Base-by-base conservation (phyloP, 2,888 invertebrate genomes). In the Melitaea athalia region DNA sequence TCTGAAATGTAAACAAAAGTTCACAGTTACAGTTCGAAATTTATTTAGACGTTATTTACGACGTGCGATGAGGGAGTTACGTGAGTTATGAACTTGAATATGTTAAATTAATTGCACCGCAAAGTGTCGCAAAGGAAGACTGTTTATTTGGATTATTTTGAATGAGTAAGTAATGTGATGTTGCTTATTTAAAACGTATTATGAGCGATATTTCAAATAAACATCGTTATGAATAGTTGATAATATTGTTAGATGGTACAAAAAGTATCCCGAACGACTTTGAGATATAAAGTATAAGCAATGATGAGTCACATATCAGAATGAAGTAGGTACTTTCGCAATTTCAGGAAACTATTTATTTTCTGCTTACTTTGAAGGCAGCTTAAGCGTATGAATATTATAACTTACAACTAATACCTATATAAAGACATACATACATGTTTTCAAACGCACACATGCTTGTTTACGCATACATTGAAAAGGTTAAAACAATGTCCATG, bases 1-100 rank as follows among this genome's bases (percentile, higher is more conserved):
- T 82, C 87, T 88, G 87, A 87, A 89, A 88, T 89, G 92, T 92
- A 92, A 92, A 92, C 92, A 92, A 92, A 89, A 88, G 83, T 89
- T 85, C 81, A 72, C 73, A 80, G 81, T 81, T 80, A 78, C 78
- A 74, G 75, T 83, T 81, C 75, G 77, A 79, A 80, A 79, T 81
- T 81, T 79, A 83, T 86, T 86, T 81, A 78, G 83, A 85, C 83
- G 80, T 87, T 89, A 87, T 90, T 89, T 87, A 88, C 86, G 85
- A 81, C 79, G 79, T 79, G 81, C 80, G 76, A 83, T 81, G 81
- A 82, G 78, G 81, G 83, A 83, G 83, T 87, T 81, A 84, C 84
- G 85, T 85, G 88, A 87, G 78, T 87, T 89, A 91, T 89, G 86
- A 88, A 91, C 91, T 91, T 85, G 81, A 82, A 85, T 86, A 86